phyloP scores from a whole-genome alignment of 2,797 vertebrate genomes.

The Botia almorhae region DNA sequence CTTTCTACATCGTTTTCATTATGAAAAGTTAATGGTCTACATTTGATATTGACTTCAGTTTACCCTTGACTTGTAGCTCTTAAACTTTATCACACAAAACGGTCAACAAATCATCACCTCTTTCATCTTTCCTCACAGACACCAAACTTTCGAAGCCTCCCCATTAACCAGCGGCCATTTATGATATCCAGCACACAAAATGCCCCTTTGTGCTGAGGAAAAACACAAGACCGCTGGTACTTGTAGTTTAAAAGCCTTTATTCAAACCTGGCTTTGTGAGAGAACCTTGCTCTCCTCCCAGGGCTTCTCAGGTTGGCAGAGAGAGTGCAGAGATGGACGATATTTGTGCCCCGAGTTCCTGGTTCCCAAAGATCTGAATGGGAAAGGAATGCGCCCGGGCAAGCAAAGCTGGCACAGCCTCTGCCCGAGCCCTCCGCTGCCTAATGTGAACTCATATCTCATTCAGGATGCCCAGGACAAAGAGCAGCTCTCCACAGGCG shows the following conservation, averaged over 20 bases:
- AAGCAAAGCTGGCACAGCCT: conserved; percentile 53
- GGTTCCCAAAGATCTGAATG: conserved; percentile 58
- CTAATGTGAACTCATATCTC: conserved; percentile 59
- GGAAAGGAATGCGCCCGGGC: conserved; percentile 56
- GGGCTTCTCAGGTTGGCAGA: conserved; percentile 36
- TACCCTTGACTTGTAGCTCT: conserved; percentile 19
- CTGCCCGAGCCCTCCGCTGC: conserved; percentile 35
- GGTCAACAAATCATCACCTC: conserved; percentile 14
- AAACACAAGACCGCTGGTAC: conserved; percentile 35
- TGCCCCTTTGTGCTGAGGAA: conserved; percentile 31
- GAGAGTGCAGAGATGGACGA: conserved; percentile 16
- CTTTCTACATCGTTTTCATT: not conserved
- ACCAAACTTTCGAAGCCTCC: conserved; percentile 20
- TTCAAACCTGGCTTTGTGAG: conserved; percentile 44
- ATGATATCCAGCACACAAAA: conserved; percentile 27
- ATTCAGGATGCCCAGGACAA: conserved; percentile 54
- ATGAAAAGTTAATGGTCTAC: not conserved
- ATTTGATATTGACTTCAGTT: not conserved
- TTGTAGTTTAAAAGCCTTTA: conserved; percentile 47
- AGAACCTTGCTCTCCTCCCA: conserved; percentile 41
- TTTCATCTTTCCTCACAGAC: conserved; percentile 43
- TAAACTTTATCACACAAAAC: conserved; percentile 17
- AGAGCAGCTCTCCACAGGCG: conserved; percentile 54
- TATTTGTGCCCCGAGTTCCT: conserved; percentile 48
- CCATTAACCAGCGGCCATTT: conserved; percentile 33